A percentile compares a stretch with the other conserved stretches of the same genome.
Conservation (phyloP, 2,113 vertebrate species). For the Hiodon tergisus region DNA sequence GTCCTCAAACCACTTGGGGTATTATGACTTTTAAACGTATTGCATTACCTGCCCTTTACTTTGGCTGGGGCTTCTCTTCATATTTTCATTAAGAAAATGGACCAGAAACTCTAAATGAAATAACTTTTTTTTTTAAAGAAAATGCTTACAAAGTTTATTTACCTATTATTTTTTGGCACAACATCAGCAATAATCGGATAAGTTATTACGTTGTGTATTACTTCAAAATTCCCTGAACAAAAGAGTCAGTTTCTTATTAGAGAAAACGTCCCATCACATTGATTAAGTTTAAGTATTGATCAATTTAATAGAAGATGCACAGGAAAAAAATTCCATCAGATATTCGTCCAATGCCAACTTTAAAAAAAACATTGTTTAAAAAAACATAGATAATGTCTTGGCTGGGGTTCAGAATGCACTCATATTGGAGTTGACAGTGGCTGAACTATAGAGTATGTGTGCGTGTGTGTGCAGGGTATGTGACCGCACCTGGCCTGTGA, state of each 20-base stretch:
- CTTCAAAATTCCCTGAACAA: constrained; percentile 27
- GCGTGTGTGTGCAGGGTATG: too few relatives aligned
- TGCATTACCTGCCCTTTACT: too few relatives aligned
- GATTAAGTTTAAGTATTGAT: constrained; percentile 52
- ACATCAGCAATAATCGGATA: constrained; percentile 50
- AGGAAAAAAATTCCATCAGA: constrained; percentile 40
- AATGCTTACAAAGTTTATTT: constrained; percentile 47
- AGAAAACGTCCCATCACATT: constrained; percentile 50
- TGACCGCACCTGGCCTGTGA: too few relatives aligned
- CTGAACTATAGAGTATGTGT: too few relatives aligned
- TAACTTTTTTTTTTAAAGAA: constrained; percentile 30
- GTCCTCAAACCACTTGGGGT: too few relatives aligned
- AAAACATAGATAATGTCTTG: constrained; percentile 3
- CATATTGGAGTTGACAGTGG: not conserved
- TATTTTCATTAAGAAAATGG: constrained; percentile 13
- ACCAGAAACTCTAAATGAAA: constrained; percentile 1
- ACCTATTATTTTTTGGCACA: constrained; percentile 46
- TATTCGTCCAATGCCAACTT: constrained; percentile 16
- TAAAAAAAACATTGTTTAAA: not conserved
- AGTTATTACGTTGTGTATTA: constrained; percentile 14
- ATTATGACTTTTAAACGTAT: too few relatives aligned
- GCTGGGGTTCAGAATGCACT: not conserved
- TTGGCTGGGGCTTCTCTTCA: too few relatives aligned
- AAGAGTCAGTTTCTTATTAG: constrained; percentile 26
- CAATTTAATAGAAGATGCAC: constrained; percentile 43